Percentiles rank a stretch among this genome's conserved stretches.
Evolutionary conservation across 2,797 vertebrate genomes (phyloP).

Genomic region (Falco concolor): DNA sequence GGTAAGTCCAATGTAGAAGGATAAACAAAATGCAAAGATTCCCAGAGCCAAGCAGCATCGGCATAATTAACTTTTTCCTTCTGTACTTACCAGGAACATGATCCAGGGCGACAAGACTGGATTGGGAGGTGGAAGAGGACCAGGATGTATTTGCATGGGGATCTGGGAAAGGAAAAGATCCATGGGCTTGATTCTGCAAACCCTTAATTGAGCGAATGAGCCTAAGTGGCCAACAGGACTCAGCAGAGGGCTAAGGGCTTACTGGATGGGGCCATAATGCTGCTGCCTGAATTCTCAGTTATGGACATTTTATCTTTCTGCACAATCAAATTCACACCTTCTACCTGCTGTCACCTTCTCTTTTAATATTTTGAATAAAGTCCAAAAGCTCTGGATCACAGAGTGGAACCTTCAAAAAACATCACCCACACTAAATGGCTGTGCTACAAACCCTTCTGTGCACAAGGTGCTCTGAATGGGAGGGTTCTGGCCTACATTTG

Average conservation of each 20-base stretch:
- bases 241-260: background rate
- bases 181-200: slow-evolving; percentile 54
- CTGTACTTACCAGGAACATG: slow-evolving; percentile 66
- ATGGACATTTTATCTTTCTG: background rate
- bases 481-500: background rate
- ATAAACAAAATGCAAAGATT: background rate
- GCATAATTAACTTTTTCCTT: slow-evolving; percentile 16
- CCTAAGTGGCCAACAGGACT: background rate
- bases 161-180: slow-evolving; percentile 67
- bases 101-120: slow-evolving; percentile 68
- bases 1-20: background rate
- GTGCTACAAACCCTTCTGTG: background rate
- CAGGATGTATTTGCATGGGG: slow-evolving; percentile 66
- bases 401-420: background rate
- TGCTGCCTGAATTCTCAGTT: background rate
- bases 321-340: background rate
- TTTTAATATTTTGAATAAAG: background rate
- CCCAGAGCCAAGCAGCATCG: slow-evolving; percentile 1
- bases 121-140: slow-evolving; percentile 68
- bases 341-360: background rate
- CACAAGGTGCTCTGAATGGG: accelerated
- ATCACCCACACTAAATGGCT: background rate
- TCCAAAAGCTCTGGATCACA: background rate
- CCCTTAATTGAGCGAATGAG: background rate
- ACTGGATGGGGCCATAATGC: background rate